These are phyloP conservation scores for Girardia tigrina DNA, from an alignment of 2,888 invertebrate genomes.

Conservation along the genomic window DNA sequence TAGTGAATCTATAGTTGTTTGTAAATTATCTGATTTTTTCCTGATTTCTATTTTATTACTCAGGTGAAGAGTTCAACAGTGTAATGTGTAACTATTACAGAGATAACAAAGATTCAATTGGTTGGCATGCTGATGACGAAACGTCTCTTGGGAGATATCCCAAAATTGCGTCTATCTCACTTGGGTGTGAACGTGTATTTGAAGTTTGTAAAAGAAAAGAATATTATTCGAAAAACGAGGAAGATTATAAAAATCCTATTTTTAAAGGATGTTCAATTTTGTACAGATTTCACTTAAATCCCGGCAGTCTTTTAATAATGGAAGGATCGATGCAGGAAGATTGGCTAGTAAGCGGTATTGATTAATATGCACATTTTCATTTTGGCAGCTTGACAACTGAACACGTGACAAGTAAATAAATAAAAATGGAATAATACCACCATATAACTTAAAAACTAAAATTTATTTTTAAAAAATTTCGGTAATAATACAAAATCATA, in stretches of 20 bases:
- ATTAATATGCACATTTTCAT: too few relatives aligned
- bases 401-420: too few relatives aligned
- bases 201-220: slow-evolving; percentile 41
- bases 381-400: too few relatives aligned
- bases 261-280: not conserved
- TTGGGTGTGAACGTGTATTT: slow-evolving; percentile 50
- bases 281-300: not conserved
- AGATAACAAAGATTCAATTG: slow-evolving; percentile 51
- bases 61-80: slow-evolving; percentile 48
- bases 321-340: slow-evolving; percentile 27
- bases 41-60: not conserved
- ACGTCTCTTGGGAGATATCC: slow-evolving; percentile 47
- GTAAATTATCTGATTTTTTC: too few relatives aligned
- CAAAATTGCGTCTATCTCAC: slow-evolving; percentile 48
- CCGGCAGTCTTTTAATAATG: slow-evolving; percentile 11
- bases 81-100: slow-evolving; percentile 52
- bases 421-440: too few relatives aligned
- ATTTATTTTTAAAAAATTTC: too few relatives aligned
- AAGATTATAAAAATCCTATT: not conserved
- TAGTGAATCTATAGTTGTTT: too few relatives aligned
- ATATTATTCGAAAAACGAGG: not conserved
- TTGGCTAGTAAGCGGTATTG: slow-evolving; percentile 27
- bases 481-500: too few relatives aligned
- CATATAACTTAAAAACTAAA: too few relatives aligned
- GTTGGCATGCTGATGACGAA: slow-evolving; percentile 53